These are phyloP conservation scores for Pyrgus malvae DNA, from an alignment of 2,888 invertebrate genomes.

Conservation along the genomic window DNA sequence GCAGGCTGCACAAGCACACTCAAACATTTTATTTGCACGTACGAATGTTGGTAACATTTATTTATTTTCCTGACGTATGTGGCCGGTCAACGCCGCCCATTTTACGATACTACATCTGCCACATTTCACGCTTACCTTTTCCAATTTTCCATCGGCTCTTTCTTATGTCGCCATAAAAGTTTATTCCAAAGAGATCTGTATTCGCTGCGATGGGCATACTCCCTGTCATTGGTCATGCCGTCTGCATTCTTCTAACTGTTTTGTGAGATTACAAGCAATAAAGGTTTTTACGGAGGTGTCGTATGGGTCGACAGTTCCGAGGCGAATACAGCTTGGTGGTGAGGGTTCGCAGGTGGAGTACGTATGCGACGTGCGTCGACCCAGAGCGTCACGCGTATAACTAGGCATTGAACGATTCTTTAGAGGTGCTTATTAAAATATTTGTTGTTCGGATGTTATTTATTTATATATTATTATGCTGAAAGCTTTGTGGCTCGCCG, in stretches of 20 bases:
- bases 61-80: slow-evolving; percentile 43
- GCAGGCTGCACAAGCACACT: too few species aligned
- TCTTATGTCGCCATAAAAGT: slow-evolving; percentile 69
- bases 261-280: slow-evolving; percentile 15
- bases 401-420: slow-evolving; percentile 72
- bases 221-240: slow-evolving; percentile 68
- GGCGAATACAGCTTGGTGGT: neutral
- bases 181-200: slow-evolving; percentile 64
- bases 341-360: slow-evolving; percentile 36
- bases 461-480: slow-evolving; percentile 67
- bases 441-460: slow-evolving; percentile 79
- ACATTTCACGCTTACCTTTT: slow-evolving; percentile 74
- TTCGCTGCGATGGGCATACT: slow-evolving; percentile 59
- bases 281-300: slow-evolving; percentile 28
- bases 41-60: slow-evolving; percentile 31
- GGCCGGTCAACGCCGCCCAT: slow-evolving; percentile 42
- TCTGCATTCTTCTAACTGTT: slow-evolving; percentile 33
- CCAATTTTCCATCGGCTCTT: slow-evolving; percentile 70
- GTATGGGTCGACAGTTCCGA: slow-evolving; percentile 18
- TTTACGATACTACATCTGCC: slow-evolving; percentile 66
- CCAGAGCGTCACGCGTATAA: slow-evolving; percentile 65
- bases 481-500: slow-evolving; percentile 68
- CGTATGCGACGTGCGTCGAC: slow-evolving; percentile 42
- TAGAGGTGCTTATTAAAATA: slow-evolving; percentile 79
- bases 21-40: slow-evolving; percentile 7